Conservation (phyloP, 1,140 invertebrate genomes). For the Arion vulgaris region DNA sequence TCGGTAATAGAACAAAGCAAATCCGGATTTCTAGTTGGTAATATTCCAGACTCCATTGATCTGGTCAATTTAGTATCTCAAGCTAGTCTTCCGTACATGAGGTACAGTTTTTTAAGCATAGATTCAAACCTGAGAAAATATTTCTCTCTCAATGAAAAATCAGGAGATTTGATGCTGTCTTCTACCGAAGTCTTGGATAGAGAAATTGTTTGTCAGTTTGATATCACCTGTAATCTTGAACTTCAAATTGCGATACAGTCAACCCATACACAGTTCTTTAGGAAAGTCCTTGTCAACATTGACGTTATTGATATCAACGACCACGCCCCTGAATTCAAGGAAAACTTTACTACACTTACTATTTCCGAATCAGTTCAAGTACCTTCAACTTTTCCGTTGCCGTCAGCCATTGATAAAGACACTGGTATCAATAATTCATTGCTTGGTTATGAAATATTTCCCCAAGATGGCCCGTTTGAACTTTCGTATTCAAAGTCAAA, state of each 20-base stretch:
- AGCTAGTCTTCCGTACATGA: conserved; percentile 32
- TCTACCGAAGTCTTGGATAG: conserved; percentile 43
- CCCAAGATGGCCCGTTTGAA: conserved; percentile 53
- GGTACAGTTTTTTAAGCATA: conserved; percentile 47
- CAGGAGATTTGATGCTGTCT: conserved; percentile 44
- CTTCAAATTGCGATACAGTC: conserved; percentile 51
- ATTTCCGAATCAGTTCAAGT: conserved; percentile 77
- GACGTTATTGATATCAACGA: conserved; percentile 76
- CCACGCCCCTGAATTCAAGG: conserved; percentile 60
- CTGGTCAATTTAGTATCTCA: conserved; percentile 36
- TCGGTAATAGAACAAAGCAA: conserved; percentile 41
- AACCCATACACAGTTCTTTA: conserved; percentile 45
- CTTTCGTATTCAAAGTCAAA: conserved; percentile 53
- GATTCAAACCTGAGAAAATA: conserved; percentile 40
- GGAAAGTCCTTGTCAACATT: conserved; percentile 50
- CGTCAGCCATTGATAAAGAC: conserved; percentile 61
- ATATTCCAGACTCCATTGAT: conserved; percentile 45
- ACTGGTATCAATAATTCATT: conserved; percentile 55
- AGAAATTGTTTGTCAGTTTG: conserved; percentile 51
- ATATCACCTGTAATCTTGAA: conserved; percentile 40
- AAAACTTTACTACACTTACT: conserved; percentile 84
- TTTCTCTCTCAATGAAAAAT: conserved; percentile 46
- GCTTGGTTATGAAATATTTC: conserved; percentile 53
- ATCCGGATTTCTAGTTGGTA: conserved; percentile 48
- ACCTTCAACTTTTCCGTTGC: conserved; percentile 54